Percentiles rank a stretch among this genome's conserved stretches.
phyloP scores from a whole-genome alignment of 2,888 invertebrate species.

The Girardia tigrina region DNA sequence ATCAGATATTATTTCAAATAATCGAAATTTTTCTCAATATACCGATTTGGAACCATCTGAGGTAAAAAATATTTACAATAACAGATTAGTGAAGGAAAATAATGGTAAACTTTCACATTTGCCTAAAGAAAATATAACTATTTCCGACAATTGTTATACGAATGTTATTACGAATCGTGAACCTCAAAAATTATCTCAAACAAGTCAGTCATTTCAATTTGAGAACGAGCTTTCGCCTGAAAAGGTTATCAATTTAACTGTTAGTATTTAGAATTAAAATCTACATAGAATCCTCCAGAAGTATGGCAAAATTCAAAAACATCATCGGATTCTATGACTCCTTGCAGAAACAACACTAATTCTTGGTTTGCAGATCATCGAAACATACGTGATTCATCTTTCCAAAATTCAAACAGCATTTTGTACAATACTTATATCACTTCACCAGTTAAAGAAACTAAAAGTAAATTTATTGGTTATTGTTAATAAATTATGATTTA shows the following conservation, averaged over 20 bases:
- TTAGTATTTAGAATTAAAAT: not conserved
- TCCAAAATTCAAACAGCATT: conserved; percentile 15
- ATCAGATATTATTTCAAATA: not conserved
- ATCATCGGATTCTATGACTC: not conserved
- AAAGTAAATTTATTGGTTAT: conserved; percentile 23
- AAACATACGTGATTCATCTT: not conserved
- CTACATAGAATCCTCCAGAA: not conserved
- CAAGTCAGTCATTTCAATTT: not conserved
- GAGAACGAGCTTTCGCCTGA: not conserved
- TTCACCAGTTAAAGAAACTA: not conserved
- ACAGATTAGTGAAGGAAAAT: not conserved
- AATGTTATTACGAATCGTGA: not conserved
- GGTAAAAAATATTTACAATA: not conserved
- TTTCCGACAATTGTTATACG: conserved; percentile 4
- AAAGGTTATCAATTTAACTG: not conserved
- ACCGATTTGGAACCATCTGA: not conserved
- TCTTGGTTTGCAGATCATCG: not conserved
- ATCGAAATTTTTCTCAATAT: conserved; percentile 11
- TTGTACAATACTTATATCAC: not conserved
- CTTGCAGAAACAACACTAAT: not conserved
- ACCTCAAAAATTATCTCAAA: conserved; percentile 1
- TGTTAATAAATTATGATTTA: not conserved
- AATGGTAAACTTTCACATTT: not conserved
- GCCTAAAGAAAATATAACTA: not conserved
- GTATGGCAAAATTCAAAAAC: not conserved